A percentile compares a stretch with the other conserved stretches of the same genome.
These are phyloP conservation scores for Aspidiotus destructor DNA, from an alignment of 2,888 invertebrate species.

Conservation along the genomic window DNA sequence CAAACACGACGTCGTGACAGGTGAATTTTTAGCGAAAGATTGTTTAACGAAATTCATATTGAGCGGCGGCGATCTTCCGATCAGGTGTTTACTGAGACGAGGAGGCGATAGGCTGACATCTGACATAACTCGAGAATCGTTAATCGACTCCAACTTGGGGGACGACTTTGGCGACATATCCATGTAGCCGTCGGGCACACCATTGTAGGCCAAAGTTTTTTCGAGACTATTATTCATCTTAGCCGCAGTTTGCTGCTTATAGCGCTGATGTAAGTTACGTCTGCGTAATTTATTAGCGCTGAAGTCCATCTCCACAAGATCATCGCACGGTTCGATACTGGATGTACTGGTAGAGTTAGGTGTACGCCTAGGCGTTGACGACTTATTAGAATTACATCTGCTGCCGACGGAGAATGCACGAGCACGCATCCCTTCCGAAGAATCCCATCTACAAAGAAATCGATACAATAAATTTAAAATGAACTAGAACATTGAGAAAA, in stretches of 20 bases:
- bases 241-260: conserved; percentile 31
- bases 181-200: conserved; percentile 31
- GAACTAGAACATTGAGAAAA: not conserved
- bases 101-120: conserved; percentile 35
- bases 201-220: conserved; percentile 13
- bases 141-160: conserved; percentile 36
- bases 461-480: not conserved
- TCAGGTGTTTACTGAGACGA: conserved; percentile 28
- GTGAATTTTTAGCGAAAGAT: conserved; percentile 30
- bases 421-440: conserved; percentile 44
- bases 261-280: conserved; percentile 30
- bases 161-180: conserved; percentile 39
- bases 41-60: conserved; percentile 30
- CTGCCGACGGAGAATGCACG: conserved; percentile 72
- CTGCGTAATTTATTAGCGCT: conserved; percentile 40
- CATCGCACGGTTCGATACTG: conserved; percentile 54
- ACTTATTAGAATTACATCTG: conserved; percentile 40
- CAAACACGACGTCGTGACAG: conserved; percentile 34
- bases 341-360: conserved; percentile 43
- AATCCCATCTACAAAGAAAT: conserved; percentile 25
- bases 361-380: conserved; percentile 33
- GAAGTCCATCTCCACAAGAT: conserved; percentile 75
- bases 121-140: conserved; percentile 22
- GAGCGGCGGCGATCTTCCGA: conserved; percentile 38
- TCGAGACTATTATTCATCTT: conserved; percentile 1